Evolutionary conservation across 2,888 invertebrate species (phyloP).

Genomic region (Xestobium rufovillosum): DNA sequence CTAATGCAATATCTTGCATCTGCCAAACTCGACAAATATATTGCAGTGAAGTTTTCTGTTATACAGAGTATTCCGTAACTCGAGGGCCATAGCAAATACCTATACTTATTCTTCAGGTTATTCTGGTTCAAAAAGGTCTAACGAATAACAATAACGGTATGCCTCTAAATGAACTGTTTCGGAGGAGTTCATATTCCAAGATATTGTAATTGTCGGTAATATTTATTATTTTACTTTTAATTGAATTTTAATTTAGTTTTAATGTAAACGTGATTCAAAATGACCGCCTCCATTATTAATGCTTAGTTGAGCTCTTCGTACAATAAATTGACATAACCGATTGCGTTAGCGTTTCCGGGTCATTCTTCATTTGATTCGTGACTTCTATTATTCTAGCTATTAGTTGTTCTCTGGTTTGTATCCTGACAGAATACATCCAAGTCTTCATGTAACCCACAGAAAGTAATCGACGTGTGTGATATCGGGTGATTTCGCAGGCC

Average conservation of each 20-base stretch:
- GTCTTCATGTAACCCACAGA: no score
- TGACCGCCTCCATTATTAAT: background rate
- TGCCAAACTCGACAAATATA: no score
- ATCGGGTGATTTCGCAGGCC: no score
- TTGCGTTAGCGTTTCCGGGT: constrained; percentile 2
- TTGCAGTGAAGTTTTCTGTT: no score
- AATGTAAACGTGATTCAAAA: constrained; percentile 1
- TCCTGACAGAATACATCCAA: background rate
- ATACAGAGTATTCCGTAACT: background rate
- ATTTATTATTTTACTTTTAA: background rate
- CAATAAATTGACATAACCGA: no score
- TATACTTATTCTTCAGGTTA: constrained; percentile 1
- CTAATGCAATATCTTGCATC: no score
- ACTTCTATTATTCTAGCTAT: background rate
- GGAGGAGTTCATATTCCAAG: background rate
- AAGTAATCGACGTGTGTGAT: no score
- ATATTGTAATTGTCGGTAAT: background rate
- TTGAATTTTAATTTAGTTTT: background rate
- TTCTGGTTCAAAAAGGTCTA: background rate
- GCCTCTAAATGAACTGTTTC: background rate
- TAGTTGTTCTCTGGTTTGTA: constrained; percentile 1
- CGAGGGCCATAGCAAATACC: constrained; percentile 1
- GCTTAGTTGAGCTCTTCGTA: no score
- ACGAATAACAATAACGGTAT: no score
- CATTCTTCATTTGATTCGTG: constrained; percentile 1